A percentile compares a stretch with the other conserved stretches of the same genome.
Conservation (phyloP, 2,113 vertebrate species). For the Ovis aries region ARS-UI_Ramb_v3.0 NC_056054.1:32347501-32348000, state of each 20-base stretch:
- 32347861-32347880: constrained; percentile 9
- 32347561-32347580: not conserved
- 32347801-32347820: not conserved
- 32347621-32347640: constrained; percentile 21
- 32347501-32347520: not conserved
- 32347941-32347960: not conserved
- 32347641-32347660: constrained; percentile 34
- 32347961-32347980: not conserved
- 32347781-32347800: not conserved
- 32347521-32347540: not conserved
- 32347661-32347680: not conserved
- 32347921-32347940: not conserved
- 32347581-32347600: constrained; percentile 23
- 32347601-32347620: not conserved
- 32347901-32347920: not conserved
- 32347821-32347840: constrained; percentile 34
- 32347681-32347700: not conserved
- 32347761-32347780: not conserved
- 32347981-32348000: not conserved
- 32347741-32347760: not conserved
- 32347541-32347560: not conserved
- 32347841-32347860: constrained; percentile 6
- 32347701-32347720: not conserved
- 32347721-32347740: not conserved
- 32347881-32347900: not conserved